phyloP scores from a whole-genome alignment of 2,113 vertebrate genomes.

The Pygoscelis antarcticus region DNA sequence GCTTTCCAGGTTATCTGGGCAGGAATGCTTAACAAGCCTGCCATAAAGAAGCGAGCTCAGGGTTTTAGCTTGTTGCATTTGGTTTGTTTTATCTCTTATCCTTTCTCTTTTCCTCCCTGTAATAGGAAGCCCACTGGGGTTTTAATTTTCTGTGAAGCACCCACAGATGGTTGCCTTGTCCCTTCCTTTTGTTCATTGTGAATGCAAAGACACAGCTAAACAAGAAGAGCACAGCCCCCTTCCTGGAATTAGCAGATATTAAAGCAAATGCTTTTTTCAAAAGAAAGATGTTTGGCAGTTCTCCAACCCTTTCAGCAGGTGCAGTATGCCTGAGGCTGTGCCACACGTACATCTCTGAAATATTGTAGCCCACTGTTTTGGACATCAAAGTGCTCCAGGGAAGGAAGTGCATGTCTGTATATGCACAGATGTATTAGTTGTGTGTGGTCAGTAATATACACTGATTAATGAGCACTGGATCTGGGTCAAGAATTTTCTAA shows the following conservation, averaged over 20 bases:
- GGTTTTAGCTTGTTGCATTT: background rate
- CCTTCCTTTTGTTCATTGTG: background rate
- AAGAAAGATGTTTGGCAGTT: constrained; percentile 24
- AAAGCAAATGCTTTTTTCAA: constrained; percentile 25
- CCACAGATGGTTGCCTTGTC: background rate
- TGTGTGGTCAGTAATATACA: background rate
- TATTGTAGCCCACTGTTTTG: background rate
- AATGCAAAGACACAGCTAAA: constrained; percentile 28
- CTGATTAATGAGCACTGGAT: constrained; percentile 29
- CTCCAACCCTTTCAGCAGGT: constrained; percentile 55
- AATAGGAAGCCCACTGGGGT: background rate
- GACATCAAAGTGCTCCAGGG: constrained; percentile 25
- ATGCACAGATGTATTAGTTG: background rate
- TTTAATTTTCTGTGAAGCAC: constrained; percentile 12
- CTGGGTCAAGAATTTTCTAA: constrained; percentile 23
- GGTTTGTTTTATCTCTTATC: background rate
- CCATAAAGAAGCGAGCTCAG: background rate
- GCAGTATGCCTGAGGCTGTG: constrained; percentile 15
- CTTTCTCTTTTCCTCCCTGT: background rate
- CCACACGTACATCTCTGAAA: background rate
- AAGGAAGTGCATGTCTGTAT: background rate
- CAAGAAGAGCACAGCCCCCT: constrained; percentile 12
- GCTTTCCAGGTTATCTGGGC: background rate
- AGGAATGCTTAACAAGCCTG: background rate
- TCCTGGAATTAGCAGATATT: constrained; percentile 54